Evolutionary conservation across 2,113 vertebrate species (phyloP).

Genomic region (Willisornis vidua): DNA sequence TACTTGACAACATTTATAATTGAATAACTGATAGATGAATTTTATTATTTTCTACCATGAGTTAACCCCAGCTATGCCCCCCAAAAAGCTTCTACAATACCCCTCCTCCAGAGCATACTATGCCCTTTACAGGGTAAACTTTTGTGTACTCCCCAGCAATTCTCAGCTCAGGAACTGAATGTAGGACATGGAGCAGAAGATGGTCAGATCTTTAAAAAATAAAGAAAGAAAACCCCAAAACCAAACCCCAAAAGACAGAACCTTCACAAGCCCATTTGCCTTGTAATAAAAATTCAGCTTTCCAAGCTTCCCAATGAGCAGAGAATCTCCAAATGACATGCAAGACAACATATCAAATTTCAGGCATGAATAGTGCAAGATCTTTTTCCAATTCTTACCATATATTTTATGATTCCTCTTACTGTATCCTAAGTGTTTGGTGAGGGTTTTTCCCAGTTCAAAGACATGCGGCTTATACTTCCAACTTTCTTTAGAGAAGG

Average conservation of each 20-base stretch:
- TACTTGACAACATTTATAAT: neutral
- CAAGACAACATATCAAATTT: neutral
- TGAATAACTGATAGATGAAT: neutral
- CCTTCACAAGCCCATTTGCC: neutral
- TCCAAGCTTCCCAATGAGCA: neutral
- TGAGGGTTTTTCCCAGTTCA: neutral
- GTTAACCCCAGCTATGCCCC: neutral
- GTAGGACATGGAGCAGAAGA: neutral
- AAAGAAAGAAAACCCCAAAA: neutral
- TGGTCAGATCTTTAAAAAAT: neutral
- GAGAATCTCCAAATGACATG: neutral
- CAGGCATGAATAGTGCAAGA: neutral
- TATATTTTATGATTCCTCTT: neutral
- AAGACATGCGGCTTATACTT: neutral
- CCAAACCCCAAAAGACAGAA: neutral
- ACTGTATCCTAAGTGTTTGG: neutral
- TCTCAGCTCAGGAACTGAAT: neutral
- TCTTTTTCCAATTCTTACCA: neutral
- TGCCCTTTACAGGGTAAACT: neutral
- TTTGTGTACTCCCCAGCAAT: neutral
- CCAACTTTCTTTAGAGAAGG: neutral
- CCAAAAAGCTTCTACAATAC: neutral
- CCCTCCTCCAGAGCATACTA: neutral
- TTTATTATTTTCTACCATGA: neutral
- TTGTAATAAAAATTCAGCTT: neutral